Evolutionary conservation across 23 tunicate species (phyloP).

Genomic region (Trididemnum clinides): DNA sequence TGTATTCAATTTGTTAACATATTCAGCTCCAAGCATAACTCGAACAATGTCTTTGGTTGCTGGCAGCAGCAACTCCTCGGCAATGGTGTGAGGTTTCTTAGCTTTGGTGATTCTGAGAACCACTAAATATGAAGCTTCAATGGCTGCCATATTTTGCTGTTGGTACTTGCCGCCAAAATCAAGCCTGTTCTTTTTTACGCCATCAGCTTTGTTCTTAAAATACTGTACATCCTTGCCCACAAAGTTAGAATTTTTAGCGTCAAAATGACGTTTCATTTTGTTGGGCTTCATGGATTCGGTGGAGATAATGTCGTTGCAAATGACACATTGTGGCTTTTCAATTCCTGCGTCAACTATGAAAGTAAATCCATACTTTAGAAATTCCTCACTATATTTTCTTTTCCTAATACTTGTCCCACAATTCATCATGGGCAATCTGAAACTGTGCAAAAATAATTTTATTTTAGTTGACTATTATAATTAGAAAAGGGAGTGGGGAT

Average conservation of each 20-base stretch:
- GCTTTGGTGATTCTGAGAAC: constrained; percentile 38
- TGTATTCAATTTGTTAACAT: constrained; percentile 37
- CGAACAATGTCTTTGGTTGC: no score
- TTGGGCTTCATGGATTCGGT: constrained; percentile 54
- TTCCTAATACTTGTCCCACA: no score
- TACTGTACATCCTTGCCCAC: constrained; percentile 41
- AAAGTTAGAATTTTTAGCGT: constrained; percentile 38
- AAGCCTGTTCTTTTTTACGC: no score
- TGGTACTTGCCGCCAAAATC: constrained; percentile 48
- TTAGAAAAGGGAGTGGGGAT: background rate
- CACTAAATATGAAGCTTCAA: constrained; percentile 33
- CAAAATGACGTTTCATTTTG: no score
- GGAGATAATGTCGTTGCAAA: constrained; percentile 39
- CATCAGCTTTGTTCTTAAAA: no score
- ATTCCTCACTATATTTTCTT: background rate
- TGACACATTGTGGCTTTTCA: no score
- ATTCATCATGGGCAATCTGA: no score
- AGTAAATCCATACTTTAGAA: no score
- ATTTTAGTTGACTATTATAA: background rate
- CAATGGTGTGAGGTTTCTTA: constrained; percentile 45
- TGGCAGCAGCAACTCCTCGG: constrained; percentile 46
- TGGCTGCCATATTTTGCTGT: no score
- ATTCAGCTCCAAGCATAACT: constrained; percentile 32
- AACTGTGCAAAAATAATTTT: constrained; percentile 7
- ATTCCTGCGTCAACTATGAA: no score